phyloP scores from a whole-genome alignment of 1,140 invertebrate species.

The Neotoxoptera formosana region DNA sequence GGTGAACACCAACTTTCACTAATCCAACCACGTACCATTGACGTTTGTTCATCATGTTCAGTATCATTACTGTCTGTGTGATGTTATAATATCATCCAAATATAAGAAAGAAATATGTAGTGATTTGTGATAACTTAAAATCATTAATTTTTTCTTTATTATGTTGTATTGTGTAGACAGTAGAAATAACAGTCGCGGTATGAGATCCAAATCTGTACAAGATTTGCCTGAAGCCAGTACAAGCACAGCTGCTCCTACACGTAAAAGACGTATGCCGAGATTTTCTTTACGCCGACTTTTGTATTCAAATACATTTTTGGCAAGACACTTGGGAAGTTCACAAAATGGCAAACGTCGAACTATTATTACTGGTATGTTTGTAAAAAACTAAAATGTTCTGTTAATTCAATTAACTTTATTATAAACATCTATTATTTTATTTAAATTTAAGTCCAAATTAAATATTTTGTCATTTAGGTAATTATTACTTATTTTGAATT shows the following conservation, averaged over 20 bases:
- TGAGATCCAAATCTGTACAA: slow-evolving; percentile 54
- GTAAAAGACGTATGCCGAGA: slow-evolving; percentile 62
- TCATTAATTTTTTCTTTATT: slow-evolving; percentile 57
- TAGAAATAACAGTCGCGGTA: slow-evolving; percentile 29
- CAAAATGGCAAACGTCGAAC: slow-evolving; percentile 58
- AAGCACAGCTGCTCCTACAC: slow-evolving; percentile 27
- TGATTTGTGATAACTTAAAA: slow-evolving; percentile 19
- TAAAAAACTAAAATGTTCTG: not conserved
- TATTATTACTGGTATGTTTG: slow-evolving; percentile 43
- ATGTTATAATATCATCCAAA: slow-evolving; percentile 16
- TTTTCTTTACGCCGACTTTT: slow-evolving; percentile 67
- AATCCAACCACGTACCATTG: slow-evolving; percentile 38
- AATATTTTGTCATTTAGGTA: not conserved
- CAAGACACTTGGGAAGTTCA: slow-evolving; percentile 63
- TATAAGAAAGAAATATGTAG: slow-evolving; percentile 57
- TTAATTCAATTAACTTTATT: not conserved
- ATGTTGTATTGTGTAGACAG: slow-evolving; percentile 37
- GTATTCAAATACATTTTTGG: slow-evolving; percentile 67
- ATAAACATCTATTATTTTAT: not conserved
- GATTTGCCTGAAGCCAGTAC: slow-evolving; percentile 55
- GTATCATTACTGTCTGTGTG: slow-evolving; percentile 41
- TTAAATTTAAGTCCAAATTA: not conserved
- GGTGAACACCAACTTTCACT: slow-evolving; percentile 56
- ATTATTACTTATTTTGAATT: not conserved
- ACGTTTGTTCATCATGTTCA: slow-evolving; percentile 41